These are phyloP conservation scores for Eidolon helvum DNA, from an alignment of 2,113 vertebrate genomes.

Conservation along the genomic window DNA sequence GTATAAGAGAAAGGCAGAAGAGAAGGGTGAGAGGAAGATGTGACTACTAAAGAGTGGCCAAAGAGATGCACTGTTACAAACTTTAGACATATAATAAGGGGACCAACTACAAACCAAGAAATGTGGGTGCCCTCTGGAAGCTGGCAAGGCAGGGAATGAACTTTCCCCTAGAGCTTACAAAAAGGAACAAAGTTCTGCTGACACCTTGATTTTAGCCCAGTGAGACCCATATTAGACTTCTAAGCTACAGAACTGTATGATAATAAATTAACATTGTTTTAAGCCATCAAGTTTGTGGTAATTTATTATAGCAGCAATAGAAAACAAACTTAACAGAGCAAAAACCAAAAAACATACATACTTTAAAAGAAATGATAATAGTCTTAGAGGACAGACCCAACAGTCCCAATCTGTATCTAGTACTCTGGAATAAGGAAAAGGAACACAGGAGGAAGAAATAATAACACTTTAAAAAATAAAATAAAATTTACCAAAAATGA, in stretches of 20 bases:
- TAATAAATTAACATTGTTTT: background rate
- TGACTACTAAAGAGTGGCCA: background rate
- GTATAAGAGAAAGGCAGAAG: background rate
- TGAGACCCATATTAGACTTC: background rate
- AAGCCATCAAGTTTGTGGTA: background rate
- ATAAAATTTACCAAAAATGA: background rate
- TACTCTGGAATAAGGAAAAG: background rate
- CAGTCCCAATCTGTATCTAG: background rate
- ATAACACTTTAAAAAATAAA: background rate
- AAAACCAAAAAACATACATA: background rate
- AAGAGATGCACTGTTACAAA: background rate
- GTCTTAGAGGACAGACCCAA: background rate
- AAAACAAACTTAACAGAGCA: background rate
- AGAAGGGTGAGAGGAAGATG: background rate
- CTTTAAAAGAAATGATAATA: background rate
- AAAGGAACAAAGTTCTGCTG: background rate
- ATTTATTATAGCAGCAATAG: background rate
- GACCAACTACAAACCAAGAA: background rate
- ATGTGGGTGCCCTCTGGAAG: background rate
- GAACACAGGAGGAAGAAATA: background rate
- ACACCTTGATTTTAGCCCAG: background rate
- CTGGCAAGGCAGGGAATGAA: background rate
- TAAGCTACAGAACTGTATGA: background rate
- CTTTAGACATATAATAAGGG: background rate
- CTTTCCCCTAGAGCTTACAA: background rate